Evolutionary conservation across 2,113 vertebrate genomes (phyloP), one percentile per base, ranked within the genome.

Genomic region (Suricata suricatta): DNA sequence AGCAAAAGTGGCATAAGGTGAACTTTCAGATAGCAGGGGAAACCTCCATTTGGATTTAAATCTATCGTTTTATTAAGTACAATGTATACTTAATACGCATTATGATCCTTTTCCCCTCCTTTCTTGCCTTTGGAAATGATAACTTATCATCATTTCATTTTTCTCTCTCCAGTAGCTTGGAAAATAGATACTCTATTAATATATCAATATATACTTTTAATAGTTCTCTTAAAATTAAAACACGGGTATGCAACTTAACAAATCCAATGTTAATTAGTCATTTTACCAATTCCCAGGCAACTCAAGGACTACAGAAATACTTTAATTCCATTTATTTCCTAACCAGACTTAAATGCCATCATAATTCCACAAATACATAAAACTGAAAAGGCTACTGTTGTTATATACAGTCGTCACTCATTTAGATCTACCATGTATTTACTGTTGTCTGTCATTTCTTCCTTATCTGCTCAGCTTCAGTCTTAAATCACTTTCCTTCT

Each of bases 161-260:
- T 80, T 91, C 41, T 88, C 76, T 31, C 79, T 57, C 21, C 81
- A 68, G 41, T 64, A 91, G 9, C 50, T 69, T 64, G 23, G 27
- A 88, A 69, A 44, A 63, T 63, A 82, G 50, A 88, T 33, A 90
- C 1, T 72, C 72, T 86, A 72, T 2, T 71, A 52, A 77, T 17
- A 54, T 35, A 85, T 81, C 66, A 83, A 60, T 84, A 63, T 35
- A 72, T 50, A 71, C 41, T 76, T 86, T 38, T 38, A 90, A 88
- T 52, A 50, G 38, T 82, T 95, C 86, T 44, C 57, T 87, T 47
- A 60, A 96, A 9, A 93, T 57, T 93, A 80, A 93, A 86, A 50
- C 21, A 54, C 21, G 23, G 25, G 41, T 85, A 31, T 93, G 10
- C 79, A 68, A 52, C 17, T 71, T 77, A 93, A 44, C 50, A 93